These are phyloP conservation scores for Nephrotoma guestfalica DNA, from an alignment of 2,888 invertebrate species.

Conservation along the genomic window DNA sequence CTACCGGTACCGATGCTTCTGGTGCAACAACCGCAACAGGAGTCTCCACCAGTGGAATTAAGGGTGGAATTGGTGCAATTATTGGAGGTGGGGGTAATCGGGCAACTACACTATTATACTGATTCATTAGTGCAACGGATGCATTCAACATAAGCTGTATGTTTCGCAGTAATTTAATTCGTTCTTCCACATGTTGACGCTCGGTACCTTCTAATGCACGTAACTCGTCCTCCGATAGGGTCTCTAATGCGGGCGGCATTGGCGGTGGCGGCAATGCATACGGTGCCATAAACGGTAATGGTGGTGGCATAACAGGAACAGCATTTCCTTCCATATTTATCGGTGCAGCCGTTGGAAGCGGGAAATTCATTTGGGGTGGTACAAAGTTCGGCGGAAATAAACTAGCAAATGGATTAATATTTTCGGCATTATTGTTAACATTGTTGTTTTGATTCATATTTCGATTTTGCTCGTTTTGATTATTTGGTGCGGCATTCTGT, in stretches of 20 bases:
- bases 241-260: conserved; percentile 58
- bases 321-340: conserved; percentile 26
- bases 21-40: conserved; percentile 4
- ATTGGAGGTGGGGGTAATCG: conserved; percentile 33
- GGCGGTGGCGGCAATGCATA: conserved; percentile 50
- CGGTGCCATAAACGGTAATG: conserved; percentile 43
- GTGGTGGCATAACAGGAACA: conserved; percentile 33
- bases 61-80: conserved; percentile 7
- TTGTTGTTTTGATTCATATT: conserved; percentile 12
- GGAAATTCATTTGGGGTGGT: conserved; percentile 9
- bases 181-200: conserved; percentile 75
- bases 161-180: conserved; percentile 72
- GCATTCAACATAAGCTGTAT: conserved; percentile 86
- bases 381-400: conserved; percentile 11
- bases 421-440: conserved; percentile 25
- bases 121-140: conserved; percentile 85
- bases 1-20: conserved; percentile 8
- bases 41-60: not conserved
- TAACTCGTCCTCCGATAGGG: conserved; percentile 70
- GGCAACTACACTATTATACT: conserved; percentile 63
- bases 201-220: conserved; percentile 78
- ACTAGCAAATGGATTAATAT: conserved; percentile 15
- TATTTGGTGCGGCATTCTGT: conserved; percentile 15
- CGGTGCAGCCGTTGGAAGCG: conserved; percentile 16
- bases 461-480: conserved; percentile 11